Conservation (phyloP, 1,140 invertebrate species). For the Ptiloglossa arizonensis region DNA sequence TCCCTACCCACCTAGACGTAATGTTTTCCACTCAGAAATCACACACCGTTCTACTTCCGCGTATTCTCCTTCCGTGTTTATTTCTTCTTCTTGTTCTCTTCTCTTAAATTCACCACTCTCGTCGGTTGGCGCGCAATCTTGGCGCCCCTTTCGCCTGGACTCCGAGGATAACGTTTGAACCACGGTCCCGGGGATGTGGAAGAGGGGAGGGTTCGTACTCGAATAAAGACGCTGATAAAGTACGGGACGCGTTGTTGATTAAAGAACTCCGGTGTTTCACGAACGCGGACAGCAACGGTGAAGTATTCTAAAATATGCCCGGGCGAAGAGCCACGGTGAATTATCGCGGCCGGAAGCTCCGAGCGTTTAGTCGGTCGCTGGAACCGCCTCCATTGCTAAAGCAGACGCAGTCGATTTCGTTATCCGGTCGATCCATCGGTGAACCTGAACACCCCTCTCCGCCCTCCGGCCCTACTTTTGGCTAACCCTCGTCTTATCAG, state of each 20-base stretch:
- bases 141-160: background rate
- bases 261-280: slow-evolving; percentile 13
- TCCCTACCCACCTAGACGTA: too few relatives aligned
- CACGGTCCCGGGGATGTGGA: background rate
- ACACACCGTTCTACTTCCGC: too few relatives aligned
- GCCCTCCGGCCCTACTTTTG: too few relatives aligned
- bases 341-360: background rate
- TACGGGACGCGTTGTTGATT: background rate
- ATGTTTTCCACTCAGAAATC: too few relatives aligned
- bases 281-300: background rate
- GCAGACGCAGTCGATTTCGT: slow-evolving; percentile 34
- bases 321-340: slow-evolving; percentile 27
- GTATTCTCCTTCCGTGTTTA: background rate
- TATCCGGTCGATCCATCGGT: slow-evolving; percentile 23
- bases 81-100: background rate
- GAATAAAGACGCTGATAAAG: slow-evolving; percentile 26
- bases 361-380: slow-evolving; percentile 2
- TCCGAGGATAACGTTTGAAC: background rate
- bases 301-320: slow-evolving; percentile 26
- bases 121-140: background rate
- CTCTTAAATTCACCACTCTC: background rate
- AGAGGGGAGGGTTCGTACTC: too few relatives aligned
- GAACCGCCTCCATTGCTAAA: slow-evolving; percentile 15
- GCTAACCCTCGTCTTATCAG: slow-evolving; percentile 36
- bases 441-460: background rate